Evolutionary conservation across 2,113 vertebrate species (phyloP), one percentile per base, ranked within the genome.

Genomic region (Noctilio leporinus): DNA sequence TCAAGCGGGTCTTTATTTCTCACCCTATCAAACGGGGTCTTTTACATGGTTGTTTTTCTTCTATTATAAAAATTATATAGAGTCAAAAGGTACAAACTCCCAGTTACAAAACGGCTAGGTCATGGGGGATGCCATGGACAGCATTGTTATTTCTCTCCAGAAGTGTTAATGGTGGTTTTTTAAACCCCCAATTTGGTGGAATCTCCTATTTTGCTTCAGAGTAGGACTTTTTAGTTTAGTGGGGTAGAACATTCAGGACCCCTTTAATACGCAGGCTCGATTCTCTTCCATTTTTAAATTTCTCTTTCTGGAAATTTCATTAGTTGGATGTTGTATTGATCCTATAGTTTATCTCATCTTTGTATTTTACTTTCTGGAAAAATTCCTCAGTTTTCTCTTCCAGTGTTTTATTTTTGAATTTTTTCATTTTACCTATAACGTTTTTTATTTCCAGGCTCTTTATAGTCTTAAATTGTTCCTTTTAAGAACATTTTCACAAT

Each of bases 21-120:
- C 9, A 84, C 76, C 33, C 30, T 57, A 92, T 80, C 51, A 30
- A 70, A 75, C 43, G 33, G 80, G 85, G 57, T 59, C 59, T 81
- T 89, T 89, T 72, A 51, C 82, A 35, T 38, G 64, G 49, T 55
- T 67, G 55, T 72, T 88, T 95, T 96, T 78, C 57, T 78, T n/a
- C n/a, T 62, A 62, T 38, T 53, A 62, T 90, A 47, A 95, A 95
- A 93, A 45, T 64, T 33, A 2, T 20, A 3, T 55, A 80, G 53
- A 87, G 65, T 73, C 30, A 40, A 53, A 49, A 82, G 84, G 28
- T 43, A 73, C 11, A 69, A 0, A 57, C 82, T 59, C 77, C 76
- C 45, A 81, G 53, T 72, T 73, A n/a, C 64, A 43, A 81, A 81
- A 64, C 53, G 64, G 43, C 9, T 20, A n/a, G 69, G 65, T 35